Base-by-base conservation (phyloP, 2,113 vertebrate species). In the Otis tarda region DNA sequence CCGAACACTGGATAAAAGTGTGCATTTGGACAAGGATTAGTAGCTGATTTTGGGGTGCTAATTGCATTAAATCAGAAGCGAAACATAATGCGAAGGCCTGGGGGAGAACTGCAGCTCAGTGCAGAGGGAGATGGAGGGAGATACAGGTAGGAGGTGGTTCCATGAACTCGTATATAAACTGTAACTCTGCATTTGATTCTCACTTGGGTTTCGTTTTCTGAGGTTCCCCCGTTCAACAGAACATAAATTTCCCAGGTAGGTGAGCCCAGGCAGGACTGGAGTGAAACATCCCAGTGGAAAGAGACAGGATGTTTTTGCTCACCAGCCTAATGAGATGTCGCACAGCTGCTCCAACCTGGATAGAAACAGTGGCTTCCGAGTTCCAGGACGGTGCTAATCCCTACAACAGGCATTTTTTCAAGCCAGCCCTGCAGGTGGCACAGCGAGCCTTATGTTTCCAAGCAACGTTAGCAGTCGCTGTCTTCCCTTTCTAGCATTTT, bases 391-490 rank as follows among this genome's bases (percentile, higher is more conserved):
- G 10, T 49, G 78, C 47, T 87, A 33, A 73, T 86, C 88, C 61
- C 49, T 56, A 1, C 33, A 41, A 39, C 31, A 89, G 65, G 81
- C 74, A 75, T 63, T 87, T 95, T 96, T 93, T 95, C 92, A 50
- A 78, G 89, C 6, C 5, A 94, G 96, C 93, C 97, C 97, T 97
- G 97, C 96, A 97, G 97, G 96, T 97, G 97, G 97, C 97, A 97
- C 92, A 97, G 96, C 57, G 35, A 95, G 93, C 94, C 95, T 93
- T 94, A 82, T 87, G 73, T 94, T 97, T 92, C 88, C 71, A 24
- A 76, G 84, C 23, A 43, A 43, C 20, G 2, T 82, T 41, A 81
- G 60, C 70, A 50, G 61, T 21, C 4, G 15, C 69, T 82, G 83
- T 11, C 93, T 93, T 77, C 67, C 37, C 57, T 93, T 79, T 57